Conservation (phyloP, 1,140 invertebrate species). For the Andrena cerasifolii region DNA sequence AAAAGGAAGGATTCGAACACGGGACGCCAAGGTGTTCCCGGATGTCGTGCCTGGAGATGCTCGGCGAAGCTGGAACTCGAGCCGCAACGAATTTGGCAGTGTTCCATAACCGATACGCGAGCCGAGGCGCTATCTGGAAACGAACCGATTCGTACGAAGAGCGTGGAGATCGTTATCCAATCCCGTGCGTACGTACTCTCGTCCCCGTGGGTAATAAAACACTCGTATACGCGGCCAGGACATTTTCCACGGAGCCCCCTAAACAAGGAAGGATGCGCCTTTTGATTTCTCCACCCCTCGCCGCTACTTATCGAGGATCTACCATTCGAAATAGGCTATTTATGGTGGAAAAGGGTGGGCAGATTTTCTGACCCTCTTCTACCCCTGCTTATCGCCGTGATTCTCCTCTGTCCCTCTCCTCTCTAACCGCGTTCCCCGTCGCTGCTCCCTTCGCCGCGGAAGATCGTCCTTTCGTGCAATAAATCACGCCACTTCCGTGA, state of each 20-base stretch:
- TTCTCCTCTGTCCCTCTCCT: no score
- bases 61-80: not conserved
- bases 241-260: slow-evolving; percentile 36
- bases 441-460: slow-evolving; percentile 8
- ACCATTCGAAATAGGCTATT: slow-evolving; percentile 78
- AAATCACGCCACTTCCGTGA: slow-evolving; percentile 56
- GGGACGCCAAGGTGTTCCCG: not conserved
- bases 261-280: slow-evolving; percentile 50
- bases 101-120: slow-evolving; percentile 49
- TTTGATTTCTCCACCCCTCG: slow-evolving; percentile 51
- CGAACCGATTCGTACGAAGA: slow-evolving; percentile 30
- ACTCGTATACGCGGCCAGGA: slow-evolving; percentile 53
- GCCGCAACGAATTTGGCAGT: slow-evolving; percentile 40
- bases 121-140: slow-evolving; percentile 4
- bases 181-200: slow-evolving; percentile 36
- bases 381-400: slow-evolving; percentile 57
- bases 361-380: slow-evolving; percentile 26
- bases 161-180: slow-evolving; percentile 55
- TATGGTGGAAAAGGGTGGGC: slow-evolving; percentile 69
- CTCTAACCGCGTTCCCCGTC: not conserved
- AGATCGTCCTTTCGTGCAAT: slow-evolving; percentile 46
- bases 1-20: slow-evolving; percentile 18
- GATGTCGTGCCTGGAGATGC: not conserved
- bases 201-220: slow-evolving; percentile 74
- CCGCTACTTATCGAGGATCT: slow-evolving; percentile 76